These are phyloP conservation scores for Beroe forskalii DNA, from an alignment of 37 sponge, comb jelly and placozoan genomes.

Conservation along the genomic window DNA sequence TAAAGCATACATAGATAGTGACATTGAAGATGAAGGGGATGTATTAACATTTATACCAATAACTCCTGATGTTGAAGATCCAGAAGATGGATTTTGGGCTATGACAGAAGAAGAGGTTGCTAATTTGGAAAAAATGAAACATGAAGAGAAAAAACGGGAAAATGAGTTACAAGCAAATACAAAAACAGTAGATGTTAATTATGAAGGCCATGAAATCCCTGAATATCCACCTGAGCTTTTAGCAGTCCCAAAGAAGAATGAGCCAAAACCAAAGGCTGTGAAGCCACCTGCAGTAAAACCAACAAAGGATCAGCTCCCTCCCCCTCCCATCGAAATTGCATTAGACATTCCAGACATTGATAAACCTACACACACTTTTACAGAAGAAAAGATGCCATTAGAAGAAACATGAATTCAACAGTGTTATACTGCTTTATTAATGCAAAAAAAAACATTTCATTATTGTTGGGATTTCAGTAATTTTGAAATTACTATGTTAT, in stretches of 20 bases:
- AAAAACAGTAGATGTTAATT: constrained; percentile 45
- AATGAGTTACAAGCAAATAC: constrained; percentile 1
- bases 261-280: background rate
- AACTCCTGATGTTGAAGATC: constrained; percentile 95
- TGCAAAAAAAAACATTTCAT: too few species aligned
- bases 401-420: background rate
- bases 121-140: constrained; percentile 50
- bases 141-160: constrained; percentile 21
- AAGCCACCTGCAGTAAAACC: constrained; percentile 8
- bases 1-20: constrained; percentile 76
- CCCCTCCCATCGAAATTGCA: constrained; percentile 41
- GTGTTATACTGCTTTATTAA: background rate
- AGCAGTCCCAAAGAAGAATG: background rate
- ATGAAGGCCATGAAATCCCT: constrained; percentile 62
- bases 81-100: constrained; percentile 91
- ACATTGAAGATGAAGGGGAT: constrained; percentile 77
- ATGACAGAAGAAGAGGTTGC: constrained; percentile 59
- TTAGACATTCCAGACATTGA: constrained; percentile 42
- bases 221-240: constrained; percentile 30
- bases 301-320: constrained; percentile 39
- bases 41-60: constrained; percentile 86
- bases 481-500: too few species aligned
- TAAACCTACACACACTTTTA: background rate
- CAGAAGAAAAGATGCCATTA: constrained; percentile 32
- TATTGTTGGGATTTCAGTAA: too few species aligned